Evolutionary conservation across 2,797 vertebrate species (phyloP), one percentile per base, ranked within the genome.

Genomic region (Chelmon rostratus): DNA sequence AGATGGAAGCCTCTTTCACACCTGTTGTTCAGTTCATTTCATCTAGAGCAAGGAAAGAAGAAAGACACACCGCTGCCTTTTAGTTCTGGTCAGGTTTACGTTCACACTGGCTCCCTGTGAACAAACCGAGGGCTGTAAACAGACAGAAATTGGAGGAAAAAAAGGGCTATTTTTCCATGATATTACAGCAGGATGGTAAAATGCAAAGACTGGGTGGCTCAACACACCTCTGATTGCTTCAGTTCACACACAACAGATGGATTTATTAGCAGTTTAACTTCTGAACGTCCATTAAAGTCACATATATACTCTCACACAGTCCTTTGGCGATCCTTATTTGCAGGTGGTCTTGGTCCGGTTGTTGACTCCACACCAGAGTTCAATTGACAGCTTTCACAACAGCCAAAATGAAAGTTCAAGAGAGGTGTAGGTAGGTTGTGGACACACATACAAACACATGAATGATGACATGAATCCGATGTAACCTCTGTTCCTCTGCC

Each of bases 11-110:
- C 38, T 72, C 37, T 31, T 56, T 73, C 33, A 77, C 64, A 74
- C 61, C 79, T 77, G 70, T 13, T 33, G 56, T 49, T 65, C 44
- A 59, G 5, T 67, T 76, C 5, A 69, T 69, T 37, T 73, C 31
- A 6, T 54, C 35, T 3, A 8, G 2, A 69, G 2, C 3, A n/a
- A 28, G 33, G 40, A 19, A 12, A 8, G 42, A 53, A 35, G 28
- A 38, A 8, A 56, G 66, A 37, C 13, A 23, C 38, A 21, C 19
- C 28, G 5, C 25, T 47, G 33, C 12, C 35, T 50, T 64, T 66
- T 37, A 15, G 49, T 58, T 46, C 44, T 68, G 46, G 16, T 47
- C 10, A n/a, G 5, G 31, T 15, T 68, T 8, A 23, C 37, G 35
- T 13, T 77, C 44, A 65, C 8, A 3, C 21, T 5, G 19, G 8